Evolutionary conservation across 2,797 vertebrate species (phyloP), one percentile per base, ranked within the genome.

Genomic region (Chelonia mydas): DNA sequence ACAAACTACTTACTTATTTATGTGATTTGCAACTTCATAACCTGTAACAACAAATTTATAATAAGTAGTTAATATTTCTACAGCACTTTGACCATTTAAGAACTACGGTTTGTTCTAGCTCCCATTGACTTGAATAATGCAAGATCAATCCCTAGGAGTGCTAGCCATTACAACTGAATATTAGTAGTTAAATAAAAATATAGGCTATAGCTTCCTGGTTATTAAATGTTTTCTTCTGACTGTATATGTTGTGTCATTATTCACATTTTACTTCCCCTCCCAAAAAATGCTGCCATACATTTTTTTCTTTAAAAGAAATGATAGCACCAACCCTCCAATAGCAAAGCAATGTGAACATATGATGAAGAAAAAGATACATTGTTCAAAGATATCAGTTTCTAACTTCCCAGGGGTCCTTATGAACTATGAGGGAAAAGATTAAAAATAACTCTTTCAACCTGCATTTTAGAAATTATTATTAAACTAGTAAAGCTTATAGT

Each of bases 1-100:
- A 59, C 33, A 28, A 61, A 17, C 31, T 55, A 97, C 97, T 98
- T 98, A 98, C 98, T 94, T 98, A 88, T 97, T 96, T 92, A 95
- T 88, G 86, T 94, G 95, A 95, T 97, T 96, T 79, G 89, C 98
- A 96, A 97, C 97, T 87, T 96, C 84, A 86, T 77, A 87, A 94
- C 96, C 98, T 98, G 13, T 81, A 98, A 95, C 11, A 93, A 87
- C 96, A 97, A 93, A 33, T 86, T 93, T 74, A 91, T 68, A 96
- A 90, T 61, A 92, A 92, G 81, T 88, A 13, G 33, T 96, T 96
- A 92, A 86, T 83, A 53, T 82, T 74, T 94, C 11, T 57, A 83
- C 28, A 93, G 13, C 41, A 90, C 37, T 97, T 95, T 89, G 83
- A 95, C 86, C 53, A 87, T 7, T 54, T 83, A 78, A 92, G 51